Evolutionary conservation across 2,113 vertebrate genomes (phyloP).

Genomic region (Saimiri boliviensis): DNA sequence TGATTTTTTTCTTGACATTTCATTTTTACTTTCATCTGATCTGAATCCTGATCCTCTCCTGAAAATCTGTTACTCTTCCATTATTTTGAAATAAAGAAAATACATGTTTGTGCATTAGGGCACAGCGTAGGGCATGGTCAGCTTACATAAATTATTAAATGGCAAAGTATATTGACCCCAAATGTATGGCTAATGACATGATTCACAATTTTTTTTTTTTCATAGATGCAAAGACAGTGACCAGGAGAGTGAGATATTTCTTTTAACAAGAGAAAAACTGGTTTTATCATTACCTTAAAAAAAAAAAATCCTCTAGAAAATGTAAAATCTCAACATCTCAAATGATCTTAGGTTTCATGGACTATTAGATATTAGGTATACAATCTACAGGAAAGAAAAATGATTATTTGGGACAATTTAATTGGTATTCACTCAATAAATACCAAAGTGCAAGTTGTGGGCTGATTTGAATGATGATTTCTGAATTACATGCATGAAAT

Average conservation of each 20-base stretch:
- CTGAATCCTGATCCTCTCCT: background rate
- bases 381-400: constrained; percentile 20
- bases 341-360: background rate
- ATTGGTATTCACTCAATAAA: constrained; percentile 67
- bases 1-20: background rate
- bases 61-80: background rate
- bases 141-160: background rate
- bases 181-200: background rate
- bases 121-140: rapidly evolving
- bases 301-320: background rate
- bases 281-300: constrained; percentile 7
- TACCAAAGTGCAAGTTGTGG: constrained; percentile 9
- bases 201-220: background rate
- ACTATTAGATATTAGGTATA: background rate
- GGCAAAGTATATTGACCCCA: background rate
- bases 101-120: background rate
- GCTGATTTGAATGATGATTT: constrained; percentile 60
- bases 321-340: constrained; percentile 1
- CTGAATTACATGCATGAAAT: constrained; percentile 36
- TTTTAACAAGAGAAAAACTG: background rate
- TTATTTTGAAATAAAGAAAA: constrained; percentile 8
- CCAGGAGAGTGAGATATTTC: background rate
- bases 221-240: background rate
- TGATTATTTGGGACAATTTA: constrained; percentile 59
- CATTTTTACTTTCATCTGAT: background rate